Percentiles rank a stretch among this genome's conserved stretches.
phyloP scores from a whole-genome alignment of 1,140 invertebrate species.

The Philopotamus ludificatus region DNA sequence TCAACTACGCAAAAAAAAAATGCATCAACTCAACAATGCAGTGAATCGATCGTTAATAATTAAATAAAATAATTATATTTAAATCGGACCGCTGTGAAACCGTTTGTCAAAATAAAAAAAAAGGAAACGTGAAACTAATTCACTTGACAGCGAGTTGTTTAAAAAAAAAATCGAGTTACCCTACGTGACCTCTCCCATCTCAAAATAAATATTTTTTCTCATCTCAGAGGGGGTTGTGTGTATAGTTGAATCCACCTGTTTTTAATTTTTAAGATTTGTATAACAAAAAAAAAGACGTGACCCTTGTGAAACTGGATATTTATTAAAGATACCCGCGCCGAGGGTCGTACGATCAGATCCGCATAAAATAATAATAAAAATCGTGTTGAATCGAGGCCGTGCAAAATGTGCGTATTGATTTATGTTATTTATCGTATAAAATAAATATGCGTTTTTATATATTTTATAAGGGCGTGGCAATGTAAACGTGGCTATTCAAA shows the following conservation, averaged over 20 bases:
- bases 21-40: neutral
- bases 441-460: too few species aligned
- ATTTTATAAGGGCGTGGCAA: too few species aligned
- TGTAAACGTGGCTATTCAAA: too few species aligned
- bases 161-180: too few species aligned
- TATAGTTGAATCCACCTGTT: conserved; percentile 23
- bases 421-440: too few species aligned
- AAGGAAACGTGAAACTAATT: neutral
- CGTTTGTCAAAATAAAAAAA: neutral
- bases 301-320: conserved; percentile 26
- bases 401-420: too few species aligned
- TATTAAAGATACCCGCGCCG: conserved; percentile 1
- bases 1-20: too few species aligned
- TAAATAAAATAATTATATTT: neutral
- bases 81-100: neutral
- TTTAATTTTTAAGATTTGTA: conserved; percentile 11
- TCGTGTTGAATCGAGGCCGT: too few species aligned
- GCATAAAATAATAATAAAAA: too few species aligned
- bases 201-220: neutral
- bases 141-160: neutral
- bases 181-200: conserved; percentile 1
- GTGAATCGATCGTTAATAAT: neutral
- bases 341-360: too few species aligned
- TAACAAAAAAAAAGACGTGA: conserved; percentile 14
- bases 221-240: neutral